phyloP scores from a whole-genome alignment of 2,888 invertebrate species.

The Xanthia icteritia region DNA sequence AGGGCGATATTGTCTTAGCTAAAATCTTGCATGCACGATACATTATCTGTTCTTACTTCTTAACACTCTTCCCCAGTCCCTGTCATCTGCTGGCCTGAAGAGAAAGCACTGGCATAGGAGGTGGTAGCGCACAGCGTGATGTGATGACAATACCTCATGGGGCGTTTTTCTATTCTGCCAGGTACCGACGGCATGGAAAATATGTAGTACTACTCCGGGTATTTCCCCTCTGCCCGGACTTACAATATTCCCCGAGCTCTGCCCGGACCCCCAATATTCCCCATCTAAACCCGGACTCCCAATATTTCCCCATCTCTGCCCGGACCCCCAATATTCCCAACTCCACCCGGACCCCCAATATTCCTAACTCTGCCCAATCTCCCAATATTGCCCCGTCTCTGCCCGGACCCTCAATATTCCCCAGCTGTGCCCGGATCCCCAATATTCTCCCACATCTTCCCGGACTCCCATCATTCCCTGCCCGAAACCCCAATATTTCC shows the following conservation, averaged over 20 bases:
- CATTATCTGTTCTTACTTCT: slow-evolving; percentile 20
- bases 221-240: background rate
- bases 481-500: background rate
- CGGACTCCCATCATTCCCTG: background rate
- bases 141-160: background rate
- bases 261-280: no score
- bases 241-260: background rate
- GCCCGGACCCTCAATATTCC: background rate
- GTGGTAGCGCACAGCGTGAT: slow-evolving; percentile 55
- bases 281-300: background rate
- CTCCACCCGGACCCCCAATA: background rate
- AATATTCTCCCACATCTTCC: background rate
- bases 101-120: slow-evolving; percentile 76
- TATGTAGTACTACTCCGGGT: background rate
- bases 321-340: background rate
- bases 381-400: background rate
- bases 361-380: no score
- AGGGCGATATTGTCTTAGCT: background rate
- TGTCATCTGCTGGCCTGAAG: slow-evolving; percentile 74
- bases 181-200: background rate
- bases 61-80: slow-evolving; percentile 73
- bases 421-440: no score
- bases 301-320: background rate
- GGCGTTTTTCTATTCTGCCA: background rate
- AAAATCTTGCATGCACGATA: slow-evolving; percentile 14